These are phyloP conservation scores for Cherax quadricarinatus DNA, from an alignment of 1,140 invertebrate species.

Conservation along the genomic window DNA sequence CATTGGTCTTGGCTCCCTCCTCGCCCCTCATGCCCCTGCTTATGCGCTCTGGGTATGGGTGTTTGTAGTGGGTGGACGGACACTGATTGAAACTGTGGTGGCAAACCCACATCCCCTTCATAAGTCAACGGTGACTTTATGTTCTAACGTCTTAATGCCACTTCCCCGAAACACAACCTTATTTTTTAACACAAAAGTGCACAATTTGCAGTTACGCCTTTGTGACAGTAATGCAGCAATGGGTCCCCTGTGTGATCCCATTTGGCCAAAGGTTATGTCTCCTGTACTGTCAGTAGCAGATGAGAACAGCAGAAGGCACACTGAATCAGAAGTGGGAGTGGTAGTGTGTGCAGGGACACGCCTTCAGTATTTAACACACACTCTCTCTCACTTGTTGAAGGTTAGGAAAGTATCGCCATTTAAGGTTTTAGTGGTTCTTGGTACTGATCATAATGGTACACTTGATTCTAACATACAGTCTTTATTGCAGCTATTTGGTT, in stretches of 20 bases:
- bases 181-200: neutral
- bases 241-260: conserved; percentile 45
- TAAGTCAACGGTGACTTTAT: neutral
- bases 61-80: conserved; percentile 52
- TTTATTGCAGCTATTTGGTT: conserved; percentile 7
- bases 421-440: conserved; percentile 27
- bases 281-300: neutral
- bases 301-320: neutral
- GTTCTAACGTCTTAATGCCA: neutral
- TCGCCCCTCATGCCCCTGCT: conserved; percentile 44
- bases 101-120: neutral
- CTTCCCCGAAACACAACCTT: no score
- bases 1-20: conserved; percentile 39
- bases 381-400: conserved; percentile 10
- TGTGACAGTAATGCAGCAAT: conserved; percentile 35
- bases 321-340: conserved; percentile 2
- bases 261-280: neutral
- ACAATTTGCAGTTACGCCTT: neutral
- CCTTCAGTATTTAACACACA: conserved; percentile 45
- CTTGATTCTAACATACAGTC: conserved; percentile 6
- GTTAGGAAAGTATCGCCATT: neutral
- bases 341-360: conserved; percentile 48
- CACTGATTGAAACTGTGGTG: conserved; percentile 40
- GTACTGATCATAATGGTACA: neutral
- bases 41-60: conserved; percentile 53